Conservation (phyloP, 1,140 invertebrate species). For the Papilio xuthus region DNA sequence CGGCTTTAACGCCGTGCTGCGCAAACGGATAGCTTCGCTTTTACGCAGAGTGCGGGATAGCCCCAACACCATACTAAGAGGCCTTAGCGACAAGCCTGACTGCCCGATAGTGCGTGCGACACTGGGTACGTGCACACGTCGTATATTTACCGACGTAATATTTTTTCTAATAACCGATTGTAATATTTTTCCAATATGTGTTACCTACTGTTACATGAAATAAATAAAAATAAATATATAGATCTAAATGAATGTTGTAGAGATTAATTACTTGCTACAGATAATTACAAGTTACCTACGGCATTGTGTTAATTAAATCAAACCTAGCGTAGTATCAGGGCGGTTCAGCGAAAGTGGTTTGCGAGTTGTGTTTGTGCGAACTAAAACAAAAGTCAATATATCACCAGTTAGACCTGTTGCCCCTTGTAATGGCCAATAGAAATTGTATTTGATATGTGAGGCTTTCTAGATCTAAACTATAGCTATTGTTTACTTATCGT, state of each 20-base stretch:
- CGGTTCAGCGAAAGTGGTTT: conserved; percentile 55
- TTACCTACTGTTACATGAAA: no score
- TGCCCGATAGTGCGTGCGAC: no score
- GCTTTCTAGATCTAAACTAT: conserved; percentile 16
- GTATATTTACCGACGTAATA: no score
- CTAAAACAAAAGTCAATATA: conserved; percentile 32
- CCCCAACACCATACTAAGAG: no score
- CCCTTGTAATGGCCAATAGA: conserved; percentile 8
- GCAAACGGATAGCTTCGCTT: no score
- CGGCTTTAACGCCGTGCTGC: no score
- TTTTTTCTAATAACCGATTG: no score
- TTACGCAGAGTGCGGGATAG: no score
- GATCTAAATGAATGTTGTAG: neutral
- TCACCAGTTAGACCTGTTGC: conserved; percentile 26
- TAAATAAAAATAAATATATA: neutral
- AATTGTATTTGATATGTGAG: conserved; percentile 29
- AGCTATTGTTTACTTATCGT: conserved; percentile 4
- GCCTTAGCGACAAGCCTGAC: no score
- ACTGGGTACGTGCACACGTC: no score
- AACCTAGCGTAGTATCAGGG: conserved; percentile 47
- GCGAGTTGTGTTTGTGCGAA: conserved; percentile 46
- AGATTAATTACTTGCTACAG: neutral
- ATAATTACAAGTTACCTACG: neutral
- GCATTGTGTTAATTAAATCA: conserved; percentile 55
- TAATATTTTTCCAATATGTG: no score